Percentiles rank a stretch among this genome's conserved stretches.
These are phyloP conservation scores for Pherbina coryleti DNA, from an alignment of 2,888 invertebrate genomes.

Conservation along the genomic window DNA sequence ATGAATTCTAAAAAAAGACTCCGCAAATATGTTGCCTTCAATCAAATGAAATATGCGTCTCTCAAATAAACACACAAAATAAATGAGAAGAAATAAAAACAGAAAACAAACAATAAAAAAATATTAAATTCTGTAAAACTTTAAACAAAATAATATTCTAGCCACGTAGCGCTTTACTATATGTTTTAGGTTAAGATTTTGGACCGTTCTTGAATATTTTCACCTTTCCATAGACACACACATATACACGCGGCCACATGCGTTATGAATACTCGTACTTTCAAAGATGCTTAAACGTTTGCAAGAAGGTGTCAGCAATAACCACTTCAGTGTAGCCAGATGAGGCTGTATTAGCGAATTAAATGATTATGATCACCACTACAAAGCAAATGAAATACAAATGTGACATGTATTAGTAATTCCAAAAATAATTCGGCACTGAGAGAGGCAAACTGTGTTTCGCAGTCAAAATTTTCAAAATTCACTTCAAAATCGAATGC, in stretches of 20 bases:
- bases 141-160: background rate
- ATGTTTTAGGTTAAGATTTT: background rate
- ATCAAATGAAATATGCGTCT: background rate
- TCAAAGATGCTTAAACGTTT: too few relatives aligned
- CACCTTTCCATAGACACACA: conserved; percentile 17
- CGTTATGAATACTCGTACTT: background rate
- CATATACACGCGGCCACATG: background rate
- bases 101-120: background rate
- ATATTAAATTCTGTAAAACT: background rate
- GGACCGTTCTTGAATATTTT: background rate
- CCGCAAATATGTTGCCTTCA: conserved; percentile 25
- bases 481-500: conserved; percentile 63
- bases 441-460: conserved; percentile 50
- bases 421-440: conserved; percentile 69
- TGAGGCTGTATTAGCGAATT: too few relatives aligned
- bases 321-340: too few relatives aligned
- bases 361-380: background rate
- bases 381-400: background rate
- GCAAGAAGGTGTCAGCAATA: background rate
- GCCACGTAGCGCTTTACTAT: too few relatives aligned
- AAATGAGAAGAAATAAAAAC: background rate
- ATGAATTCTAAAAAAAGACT: conserved; percentile 12
- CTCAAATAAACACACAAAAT: background rate
- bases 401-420: conserved; percentile 53
- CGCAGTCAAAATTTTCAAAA: conserved; percentile 48